Base-by-base conservation (phyloP, 2,113 vertebrate species). In the Embiotoca jacksoni region DNA sequence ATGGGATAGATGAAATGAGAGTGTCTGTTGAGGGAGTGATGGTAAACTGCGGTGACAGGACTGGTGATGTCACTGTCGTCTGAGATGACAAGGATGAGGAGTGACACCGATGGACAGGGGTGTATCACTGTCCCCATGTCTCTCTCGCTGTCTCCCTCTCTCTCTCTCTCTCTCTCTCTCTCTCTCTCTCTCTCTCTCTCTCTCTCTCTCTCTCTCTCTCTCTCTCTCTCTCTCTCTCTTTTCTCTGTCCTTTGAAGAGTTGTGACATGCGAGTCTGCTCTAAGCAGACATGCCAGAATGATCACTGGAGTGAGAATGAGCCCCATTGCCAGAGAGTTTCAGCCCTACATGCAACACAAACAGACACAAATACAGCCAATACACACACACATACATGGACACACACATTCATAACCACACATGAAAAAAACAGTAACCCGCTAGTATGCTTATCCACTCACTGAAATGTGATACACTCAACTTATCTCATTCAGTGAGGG, bases 181-280 rank as follows among this genome's bases (percentile, higher is more conserved):
- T 82, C 56, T 60, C 58, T 73, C 65, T 58, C 35, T 69, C 23
- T 23, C 23, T 23, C 23, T 23, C 61, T 64, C 60, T 74, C 60
- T 39, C 72, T 76, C 54, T 49, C 52, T 55, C 36, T 50, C 37
- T 46, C 55, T n/a, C n/a, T n/a, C n/a, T n/a, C n/a, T n/a, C n/a
- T n/a, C n/a, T 39, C 3, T 52, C 53, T 67, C 36, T 70, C 63
- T 55, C 70, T 61, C 59, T 74, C 66, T 59, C 32, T 70, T 81
- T 62, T 80, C 76, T 87, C 46, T 62, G 49, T 82, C 56, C 64
- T 79, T 75, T 78, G 56, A 62, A 81, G 81, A 89, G 88, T 86
- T 93, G 86, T 93, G 93, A 94, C 91, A 92, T 84, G 81, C 75
- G 75, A 81, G 84, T 91, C 88, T 82, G 86, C 87, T 92, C 57